A percentile compares a stretch with the other conserved stretches of the same genome.
Evolutionary conservation across 2,888 invertebrate genomes (phyloP).

Genomic region (Agrotis clavis): DNA sequence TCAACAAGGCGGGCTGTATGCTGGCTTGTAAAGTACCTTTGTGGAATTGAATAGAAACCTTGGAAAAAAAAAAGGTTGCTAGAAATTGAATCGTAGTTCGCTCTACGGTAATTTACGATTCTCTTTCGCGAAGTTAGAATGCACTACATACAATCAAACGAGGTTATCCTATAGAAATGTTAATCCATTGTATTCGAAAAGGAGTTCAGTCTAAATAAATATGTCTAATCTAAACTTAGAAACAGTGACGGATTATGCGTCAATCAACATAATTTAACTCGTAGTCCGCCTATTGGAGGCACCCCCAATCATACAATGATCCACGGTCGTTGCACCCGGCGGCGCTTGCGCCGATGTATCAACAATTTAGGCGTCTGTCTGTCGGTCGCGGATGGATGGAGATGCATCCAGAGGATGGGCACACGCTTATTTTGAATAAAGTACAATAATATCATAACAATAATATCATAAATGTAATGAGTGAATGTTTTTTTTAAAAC

Average conservation of each 20-base stretch:
- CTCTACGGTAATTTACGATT: too few relatives aligned
- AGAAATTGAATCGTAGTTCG: too few relatives aligned
- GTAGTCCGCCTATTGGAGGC: constrained; percentile 60
- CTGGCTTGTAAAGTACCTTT: too few relatives aligned
- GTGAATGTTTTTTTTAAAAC: neutral
- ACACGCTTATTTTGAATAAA: constrained; percentile 25
- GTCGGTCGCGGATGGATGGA: constrained; percentile 74
- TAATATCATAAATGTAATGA: neutral
- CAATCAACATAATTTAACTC: constrained; percentile 30
- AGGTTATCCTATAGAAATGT: too few relatives aligned
- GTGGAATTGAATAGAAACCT: too few relatives aligned
- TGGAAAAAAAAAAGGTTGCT: too few relatives aligned
- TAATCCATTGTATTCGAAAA: too few relatives aligned
- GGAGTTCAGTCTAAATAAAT: neutral
- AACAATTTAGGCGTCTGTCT: constrained; percentile 66
- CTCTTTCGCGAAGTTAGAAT: neutral
- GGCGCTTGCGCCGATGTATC: constrained; percentile 33
- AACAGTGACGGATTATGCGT: constrained; percentile 16
- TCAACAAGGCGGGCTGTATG: too few relatives aligned
- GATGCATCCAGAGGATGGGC: constrained; percentile 65
- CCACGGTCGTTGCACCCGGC: constrained; percentile 72
- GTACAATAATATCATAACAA: too few relatives aligned
- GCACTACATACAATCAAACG: neutral
- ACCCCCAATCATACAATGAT: constrained; percentile 73
- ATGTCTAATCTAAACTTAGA: constrained; percentile 35